phyloP scores from a whole-genome alignment of 2,888 invertebrate genomes.

The Drosophila affinis region DNA sequence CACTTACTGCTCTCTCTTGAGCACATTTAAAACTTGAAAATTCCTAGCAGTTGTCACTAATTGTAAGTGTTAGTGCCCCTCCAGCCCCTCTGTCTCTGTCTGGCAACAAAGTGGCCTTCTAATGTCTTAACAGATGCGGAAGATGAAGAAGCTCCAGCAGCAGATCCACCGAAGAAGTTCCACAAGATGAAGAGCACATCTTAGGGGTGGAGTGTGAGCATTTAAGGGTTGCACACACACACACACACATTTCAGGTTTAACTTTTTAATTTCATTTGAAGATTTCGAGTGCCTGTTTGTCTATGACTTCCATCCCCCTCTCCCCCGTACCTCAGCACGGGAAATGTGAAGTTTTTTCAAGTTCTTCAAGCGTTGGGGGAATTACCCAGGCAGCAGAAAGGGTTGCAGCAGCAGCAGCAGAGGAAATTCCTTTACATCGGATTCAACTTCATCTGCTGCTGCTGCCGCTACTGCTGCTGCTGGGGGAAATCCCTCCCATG shows the following conservation, averaged over 20 bases:
- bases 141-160: slow-evolving; percentile 4
- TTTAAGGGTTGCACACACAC: slow-evolving; percentile 15
- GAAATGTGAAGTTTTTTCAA: slow-evolving; percentile 36
- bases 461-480: not conserved
- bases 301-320: slow-evolving; percentile 20
- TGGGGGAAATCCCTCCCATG: slow-evolving; percentile 33
- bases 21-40: not conserved
- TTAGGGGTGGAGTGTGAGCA: slow-evolving; percentile 3
- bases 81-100: not conserved
- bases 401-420: slow-evolving; percentile 1
- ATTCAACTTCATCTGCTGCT: slow-evolving; percentile 8
- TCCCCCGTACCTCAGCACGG: not conserved
- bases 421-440: slow-evolving; percentile 37
- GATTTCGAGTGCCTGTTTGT: slow-evolving; percentile 24
- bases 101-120: slow-evolving; percentile 20
- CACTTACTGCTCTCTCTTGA: slow-evolving; percentile 7
- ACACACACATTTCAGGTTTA: slow-evolving; percentile 33
- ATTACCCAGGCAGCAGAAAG: slow-evolving; percentile 9
- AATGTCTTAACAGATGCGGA: slow-evolving; percentile 17
- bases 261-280: slow-evolving; percentile 69
- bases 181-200: slow-evolving; percentile 25
- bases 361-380: slow-evolving; percentile 32
- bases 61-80: slow-evolving; percentile 29
- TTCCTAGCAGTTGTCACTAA: slow-evolving; percentile 29
- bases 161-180: slow-evolving; percentile 11